Conservation (phyloP, 2,888 invertebrate species). For the Scaptomyza tumidula region DNA sequence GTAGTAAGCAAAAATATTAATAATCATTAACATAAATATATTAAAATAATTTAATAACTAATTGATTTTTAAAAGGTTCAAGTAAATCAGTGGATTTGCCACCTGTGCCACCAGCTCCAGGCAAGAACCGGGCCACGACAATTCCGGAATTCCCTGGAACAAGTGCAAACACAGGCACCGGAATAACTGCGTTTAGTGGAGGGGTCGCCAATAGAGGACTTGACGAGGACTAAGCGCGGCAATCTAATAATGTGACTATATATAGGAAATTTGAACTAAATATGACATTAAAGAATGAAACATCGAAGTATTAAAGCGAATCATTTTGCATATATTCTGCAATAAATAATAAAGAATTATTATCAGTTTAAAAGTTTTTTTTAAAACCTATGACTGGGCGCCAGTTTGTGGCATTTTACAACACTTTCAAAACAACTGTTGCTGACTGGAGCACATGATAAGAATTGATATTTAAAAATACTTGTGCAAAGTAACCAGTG, state of each 20-base stretch:
- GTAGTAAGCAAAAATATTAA: constrained; percentile 52
- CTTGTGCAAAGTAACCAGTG: constrained; percentile 10
- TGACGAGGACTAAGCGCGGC: constrained; percentile 52
- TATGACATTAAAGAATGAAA: constrained; percentile 1
- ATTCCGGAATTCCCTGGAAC: constrained; percentile 62
- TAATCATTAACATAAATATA: background rate
- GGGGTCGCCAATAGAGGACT: constrained; percentile 58
- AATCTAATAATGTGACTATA: background rate
- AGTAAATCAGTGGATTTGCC: constrained; percentile 76
- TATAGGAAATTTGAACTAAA: constrained; percentile 2
- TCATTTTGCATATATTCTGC: background rate
- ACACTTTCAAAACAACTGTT: constrained; percentile 14
- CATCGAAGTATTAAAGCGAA: background rate
- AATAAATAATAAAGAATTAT: constrained; percentile 3
- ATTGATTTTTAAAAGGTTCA: constrained; percentile 51
- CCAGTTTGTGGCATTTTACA: constrained; percentile 9
- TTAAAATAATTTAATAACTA: constrained; percentile 12
- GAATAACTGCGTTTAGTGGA: constrained; percentile 31
- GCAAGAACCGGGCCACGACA: constrained; percentile 48
- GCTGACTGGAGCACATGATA: background rate
- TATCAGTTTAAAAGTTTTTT: background rate
- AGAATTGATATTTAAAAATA: constrained; percentile 29
- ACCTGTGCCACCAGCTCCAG: constrained; percentile 66
- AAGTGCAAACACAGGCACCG: constrained; percentile 32
- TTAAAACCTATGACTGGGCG: constrained; percentile 19